Conservation (phyloP, 2,888 invertebrate species). For the Lordiphosa andalusiaca region DNA sequence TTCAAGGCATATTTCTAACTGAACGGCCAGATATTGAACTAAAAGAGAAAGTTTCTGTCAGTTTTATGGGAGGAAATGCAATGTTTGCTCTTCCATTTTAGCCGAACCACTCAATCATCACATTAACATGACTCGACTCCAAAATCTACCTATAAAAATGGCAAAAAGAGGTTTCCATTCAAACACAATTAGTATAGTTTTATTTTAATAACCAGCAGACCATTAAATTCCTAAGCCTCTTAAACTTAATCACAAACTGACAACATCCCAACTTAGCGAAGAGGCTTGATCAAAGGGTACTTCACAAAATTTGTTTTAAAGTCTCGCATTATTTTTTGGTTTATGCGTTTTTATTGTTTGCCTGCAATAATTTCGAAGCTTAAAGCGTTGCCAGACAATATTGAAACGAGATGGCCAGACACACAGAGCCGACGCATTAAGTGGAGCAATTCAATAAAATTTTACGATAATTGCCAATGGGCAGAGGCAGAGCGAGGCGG, state of each 20-base stretch:
- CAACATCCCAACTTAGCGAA: background rate
- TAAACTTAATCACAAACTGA: background rate
- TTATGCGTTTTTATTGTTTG: conserved; percentile 71
- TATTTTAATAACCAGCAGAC: too few species aligned
- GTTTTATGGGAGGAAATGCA: too few species aligned
- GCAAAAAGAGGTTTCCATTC: too few species aligned
- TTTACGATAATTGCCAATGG: conserved; percentile 74
- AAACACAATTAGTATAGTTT: too few species aligned
- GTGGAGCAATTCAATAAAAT: conserved; percentile 71
- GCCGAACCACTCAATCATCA: too few species aligned
- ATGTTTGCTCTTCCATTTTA: too few species aligned
- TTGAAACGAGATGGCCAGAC: conserved; percentile 9
- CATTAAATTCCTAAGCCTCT: too few species aligned
- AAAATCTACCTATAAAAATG: too few species aligned
- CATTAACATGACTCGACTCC: too few species aligned
- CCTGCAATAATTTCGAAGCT: conserved; percentile 65
- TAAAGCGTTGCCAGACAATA: conserved; percentile 53
- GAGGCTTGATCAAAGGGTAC: conserved; percentile 6
- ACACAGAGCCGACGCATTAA: conserved; percentile 51
- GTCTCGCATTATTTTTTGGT: conserved; percentile 62
- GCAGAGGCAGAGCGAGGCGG: conserved; percentile 19
- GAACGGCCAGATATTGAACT: too few species aligned
- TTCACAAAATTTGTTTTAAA: conserved; percentile 18
- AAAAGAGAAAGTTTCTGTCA: too few species aligned
- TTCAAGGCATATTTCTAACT: too few species aligned